A percentile compares a stretch with the other conserved stretches of the same genome.
These are phyloP conservation scores for Spatulosminthurus flaviceps DNA, from an alignment of 2,888 invertebrate genomes.

Conservation along the genomic window DNA sequence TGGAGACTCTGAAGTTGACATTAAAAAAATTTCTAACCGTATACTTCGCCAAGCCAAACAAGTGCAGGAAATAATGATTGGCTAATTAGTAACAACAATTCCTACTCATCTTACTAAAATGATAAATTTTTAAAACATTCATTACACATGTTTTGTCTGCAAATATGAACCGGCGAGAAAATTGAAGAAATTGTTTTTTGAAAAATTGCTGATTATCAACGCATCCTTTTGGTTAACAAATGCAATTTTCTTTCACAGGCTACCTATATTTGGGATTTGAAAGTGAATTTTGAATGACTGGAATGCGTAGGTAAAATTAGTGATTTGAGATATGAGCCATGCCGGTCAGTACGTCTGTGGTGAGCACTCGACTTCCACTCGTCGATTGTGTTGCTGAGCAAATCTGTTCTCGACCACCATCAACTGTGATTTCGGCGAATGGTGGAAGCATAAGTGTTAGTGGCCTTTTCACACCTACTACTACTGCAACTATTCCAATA, in stretches of 20 bases:
- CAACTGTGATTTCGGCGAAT: constrained; percentile 33
- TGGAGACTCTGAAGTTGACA: neutral
- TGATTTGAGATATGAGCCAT: constrained; percentile 40
- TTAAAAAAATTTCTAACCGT: no score
- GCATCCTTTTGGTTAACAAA: no score
- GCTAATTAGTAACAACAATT: no score
- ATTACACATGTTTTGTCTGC: no score
- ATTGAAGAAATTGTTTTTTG: no score
- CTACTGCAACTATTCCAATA: constrained; percentile 27
- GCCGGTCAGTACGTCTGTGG: constrained; percentile 43
- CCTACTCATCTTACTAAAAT: no score
- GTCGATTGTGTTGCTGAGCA: constrained; percentile 40
- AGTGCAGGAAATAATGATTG: no score
- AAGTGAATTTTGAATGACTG: neutral
- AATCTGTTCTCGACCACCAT: constrained; percentile 32
- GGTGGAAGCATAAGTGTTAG: constrained; percentile 27
- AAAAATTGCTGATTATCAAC: no score
- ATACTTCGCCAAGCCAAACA: no score
- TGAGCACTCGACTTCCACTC: constrained; percentile 38
- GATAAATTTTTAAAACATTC: no score
- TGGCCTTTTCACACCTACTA: constrained; percentile 14
- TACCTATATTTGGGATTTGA: neutral
- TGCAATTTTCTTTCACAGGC: no score
- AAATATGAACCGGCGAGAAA: no score
- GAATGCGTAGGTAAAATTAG: constrained; percentile 16